Evolutionary conservation across 2,797 vertebrate species (phyloP).

Genomic region (Coendou prehensilis): DNA sequence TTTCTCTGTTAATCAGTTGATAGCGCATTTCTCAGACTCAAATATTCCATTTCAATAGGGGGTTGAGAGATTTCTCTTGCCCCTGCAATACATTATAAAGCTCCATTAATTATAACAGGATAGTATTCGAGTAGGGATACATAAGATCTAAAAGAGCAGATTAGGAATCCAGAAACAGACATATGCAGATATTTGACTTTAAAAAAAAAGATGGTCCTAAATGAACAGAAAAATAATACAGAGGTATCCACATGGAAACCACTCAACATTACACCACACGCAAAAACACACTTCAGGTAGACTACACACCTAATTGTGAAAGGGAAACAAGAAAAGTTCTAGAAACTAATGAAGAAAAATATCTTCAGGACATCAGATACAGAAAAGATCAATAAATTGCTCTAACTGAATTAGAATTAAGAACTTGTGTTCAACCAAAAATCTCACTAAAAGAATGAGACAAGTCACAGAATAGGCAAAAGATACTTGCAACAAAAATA

Average conservation of each 20-base stretch:
- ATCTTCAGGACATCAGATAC: neutral
- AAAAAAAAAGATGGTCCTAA: neutral
- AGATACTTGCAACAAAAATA: constrained; percentile 15
- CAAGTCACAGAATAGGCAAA: neutral
- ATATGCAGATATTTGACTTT: neutral
- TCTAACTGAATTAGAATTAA: neutral
- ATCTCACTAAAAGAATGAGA: neutral
- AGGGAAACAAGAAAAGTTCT: constrained; percentile 4
- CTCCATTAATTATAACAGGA: neutral
- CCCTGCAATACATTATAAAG: neutral
- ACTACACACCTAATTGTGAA: neutral
- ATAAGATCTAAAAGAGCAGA: neutral
- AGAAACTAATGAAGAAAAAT: neutral
- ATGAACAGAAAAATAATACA: neutral
- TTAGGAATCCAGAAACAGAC: neutral
- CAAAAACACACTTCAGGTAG: constrained; percentile 19
- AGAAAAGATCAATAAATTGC: neutral
- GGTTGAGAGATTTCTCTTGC: neutral
- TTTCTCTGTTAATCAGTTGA: neutral
- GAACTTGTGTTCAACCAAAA: neutral
- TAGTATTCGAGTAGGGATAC: neutral
- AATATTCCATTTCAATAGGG: neutral
- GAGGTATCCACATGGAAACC: neutral
- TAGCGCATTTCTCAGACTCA: neutral
- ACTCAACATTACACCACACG: neutral